Percentiles rank a stretch among this genome's conserved stretches.
Conservation (phyloP, 2,797 vertebrate genomes). For the Myripristis murdjan region DNA sequence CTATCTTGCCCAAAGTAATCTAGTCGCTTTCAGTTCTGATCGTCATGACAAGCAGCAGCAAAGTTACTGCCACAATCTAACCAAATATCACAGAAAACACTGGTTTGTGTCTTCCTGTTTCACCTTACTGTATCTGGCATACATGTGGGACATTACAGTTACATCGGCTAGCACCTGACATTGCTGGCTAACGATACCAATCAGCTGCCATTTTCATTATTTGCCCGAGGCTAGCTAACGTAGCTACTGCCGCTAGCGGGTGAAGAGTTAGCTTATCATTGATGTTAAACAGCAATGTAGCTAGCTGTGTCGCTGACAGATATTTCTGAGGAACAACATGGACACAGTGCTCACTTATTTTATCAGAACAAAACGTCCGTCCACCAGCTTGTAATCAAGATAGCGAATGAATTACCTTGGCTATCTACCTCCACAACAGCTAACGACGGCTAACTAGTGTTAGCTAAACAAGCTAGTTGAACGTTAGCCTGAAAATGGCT, state of each 20-base stretch:
- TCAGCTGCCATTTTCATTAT: constrained; percentile 63
- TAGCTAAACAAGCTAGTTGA: constrained; percentile 63
- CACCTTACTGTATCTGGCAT: background rate
- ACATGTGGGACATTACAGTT: background rate
- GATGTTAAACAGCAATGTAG: constrained; percentile 1
- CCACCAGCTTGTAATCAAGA: background rate
- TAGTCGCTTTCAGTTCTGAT: background rate
- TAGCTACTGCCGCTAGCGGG: constrained; percentile 60
- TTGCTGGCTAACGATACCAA: constrained; percentile 11
- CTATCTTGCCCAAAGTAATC: background rate
- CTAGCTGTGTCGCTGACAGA: background rate
- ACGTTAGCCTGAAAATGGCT: constrained; percentile 51
- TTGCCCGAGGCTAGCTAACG: constrained; percentile 46
- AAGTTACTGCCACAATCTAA: background rate
- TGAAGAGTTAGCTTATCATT: constrained; percentile 54
- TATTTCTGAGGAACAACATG: background rate
- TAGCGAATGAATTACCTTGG: constrained; percentile 65
- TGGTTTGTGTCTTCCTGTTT: background rate
- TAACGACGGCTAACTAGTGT: constrained; percentile 58
- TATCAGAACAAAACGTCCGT: background rate
- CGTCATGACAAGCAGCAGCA: background rate
- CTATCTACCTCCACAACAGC: constrained; percentile 53
- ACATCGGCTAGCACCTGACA: background rate
- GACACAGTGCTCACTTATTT: background rate
- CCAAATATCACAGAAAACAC: background rate